phyloP scores from a whole-genome alignment of 2,113 vertebrate genomes.

The Pheucticus melanocephalus region DNA sequence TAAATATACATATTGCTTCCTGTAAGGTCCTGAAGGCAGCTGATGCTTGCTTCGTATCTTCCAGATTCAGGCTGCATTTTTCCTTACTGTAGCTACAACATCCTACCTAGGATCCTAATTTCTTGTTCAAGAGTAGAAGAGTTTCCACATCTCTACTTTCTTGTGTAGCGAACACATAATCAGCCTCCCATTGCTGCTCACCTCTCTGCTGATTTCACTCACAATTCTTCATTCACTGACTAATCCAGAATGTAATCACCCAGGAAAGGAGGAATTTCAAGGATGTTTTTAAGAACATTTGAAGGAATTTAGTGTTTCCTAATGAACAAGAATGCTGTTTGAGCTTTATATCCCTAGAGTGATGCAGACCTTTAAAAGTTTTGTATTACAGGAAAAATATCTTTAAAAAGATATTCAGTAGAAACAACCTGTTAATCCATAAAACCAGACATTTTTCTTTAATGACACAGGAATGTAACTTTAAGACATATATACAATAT shows the following conservation, averaged over 20 bases:
- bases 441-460: not conserved
- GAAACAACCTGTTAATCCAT: not conserved
- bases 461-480: not conserved
- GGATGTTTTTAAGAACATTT: not conserved
- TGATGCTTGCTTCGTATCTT: not conserved
- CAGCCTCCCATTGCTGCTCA: fast-evolving
- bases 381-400: not conserved
- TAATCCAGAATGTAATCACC: fast-evolving
- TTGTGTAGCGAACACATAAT: not conserved
- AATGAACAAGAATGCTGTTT: not conserved
- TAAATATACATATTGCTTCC: not conserved
- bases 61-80: not conserved
- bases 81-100: not conserved
- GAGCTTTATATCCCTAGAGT: not conserved
- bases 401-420: not conserved
- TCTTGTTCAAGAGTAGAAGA: not conserved
- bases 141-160: not conserved
- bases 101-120: not conserved
- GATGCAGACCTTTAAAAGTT: not conserved
- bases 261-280: not conserved
- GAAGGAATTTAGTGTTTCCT: not conserved
- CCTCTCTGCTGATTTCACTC: not conserved
- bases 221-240: not conserved
- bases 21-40: not conserved
- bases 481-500: not conserved